These are phyloP conservation scores for Goniozus legneri DNA, from an alignment of 1,140 invertebrate species.

Conservation along the genomic window DNA sequence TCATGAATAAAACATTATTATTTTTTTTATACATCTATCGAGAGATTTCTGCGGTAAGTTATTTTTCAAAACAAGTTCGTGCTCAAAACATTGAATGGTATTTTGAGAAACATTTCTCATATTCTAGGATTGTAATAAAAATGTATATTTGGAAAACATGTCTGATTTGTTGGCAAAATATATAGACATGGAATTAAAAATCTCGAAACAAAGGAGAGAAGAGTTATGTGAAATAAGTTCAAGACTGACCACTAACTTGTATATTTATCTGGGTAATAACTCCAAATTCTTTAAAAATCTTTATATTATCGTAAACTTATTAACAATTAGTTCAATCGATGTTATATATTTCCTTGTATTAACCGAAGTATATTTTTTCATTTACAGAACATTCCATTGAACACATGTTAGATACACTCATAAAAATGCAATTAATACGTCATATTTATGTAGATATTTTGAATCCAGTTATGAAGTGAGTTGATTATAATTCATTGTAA, in stretches of 20 bases:
- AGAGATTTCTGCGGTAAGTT: conserved; percentile 43
- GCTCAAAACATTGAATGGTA: neutral
- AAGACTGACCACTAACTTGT: conserved; percentile 48
- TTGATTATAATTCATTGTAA: no score
- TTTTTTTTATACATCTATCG: conserved; percentile 50
- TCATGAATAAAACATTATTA: conserved; percentile 48
- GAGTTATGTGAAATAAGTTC: conserved; percentile 44
- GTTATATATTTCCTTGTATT: conserved; percentile 2
- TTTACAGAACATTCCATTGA: conserved; percentile 48
- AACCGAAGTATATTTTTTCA: conserved; percentile 8
- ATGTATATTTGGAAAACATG: conserved; percentile 50
- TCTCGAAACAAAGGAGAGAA: conserved; percentile 45
- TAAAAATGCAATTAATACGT: conserved; percentile 44
- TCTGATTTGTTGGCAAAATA: conserved; percentile 52
- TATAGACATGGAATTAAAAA: conserved; percentile 53
- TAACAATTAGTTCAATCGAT: neutral
- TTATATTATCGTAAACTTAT: neutral
- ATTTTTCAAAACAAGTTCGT: neutral
- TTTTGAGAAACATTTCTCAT: neutral
- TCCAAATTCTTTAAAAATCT: neutral
- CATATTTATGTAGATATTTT: conserved; percentile 41
- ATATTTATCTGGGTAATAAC: conserved; percentile 50
- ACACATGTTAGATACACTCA: conserved; percentile 43
- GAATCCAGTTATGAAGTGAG: conserved; percentile 48
- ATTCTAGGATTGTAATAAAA: conserved; percentile 42